A percentile compares a stretch with the other conserved stretches of the same genome.
phyloP scores from a whole-genome alignment of 2,888 invertebrate species.

The Tolmerus cingulatus region DNA sequence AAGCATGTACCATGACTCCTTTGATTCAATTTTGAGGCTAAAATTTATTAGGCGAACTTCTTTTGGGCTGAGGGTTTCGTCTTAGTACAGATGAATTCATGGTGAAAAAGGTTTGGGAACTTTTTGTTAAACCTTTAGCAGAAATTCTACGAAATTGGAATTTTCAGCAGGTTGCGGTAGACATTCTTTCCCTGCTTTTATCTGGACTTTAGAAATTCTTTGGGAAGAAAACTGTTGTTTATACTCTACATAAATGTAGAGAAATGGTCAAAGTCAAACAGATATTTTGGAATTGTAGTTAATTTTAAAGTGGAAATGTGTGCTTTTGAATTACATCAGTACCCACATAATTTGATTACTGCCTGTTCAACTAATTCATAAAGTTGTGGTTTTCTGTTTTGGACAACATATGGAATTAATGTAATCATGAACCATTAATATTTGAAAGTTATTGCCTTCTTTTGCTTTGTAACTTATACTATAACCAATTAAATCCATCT shows the following conservation, averaged over 20 bases:
- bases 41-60: background rate
- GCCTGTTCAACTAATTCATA: background rate
- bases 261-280: background rate
- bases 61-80: background rate
- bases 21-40: background rate
- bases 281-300: background rate
- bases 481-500: background rate
- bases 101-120: background rate
- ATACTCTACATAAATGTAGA: background rate
- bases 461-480: background rate
- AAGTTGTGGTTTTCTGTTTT: background rate
- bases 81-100: background rate
- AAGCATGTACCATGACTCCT: background rate
- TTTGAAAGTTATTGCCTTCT: background rate
- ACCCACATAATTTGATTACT: background rate
- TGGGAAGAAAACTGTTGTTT: background rate
- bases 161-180: background rate
- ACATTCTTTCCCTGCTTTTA: background rate
- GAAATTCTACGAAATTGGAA: background rate
- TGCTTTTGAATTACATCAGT: background rate
- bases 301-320: background rate
- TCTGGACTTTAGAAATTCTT: background rate
- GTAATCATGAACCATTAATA: background rate
- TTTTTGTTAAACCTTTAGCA: background rate
- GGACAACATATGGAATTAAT: background rate